Evolutionary conservation across 2,888 invertebrate species (phyloP).

Genomic region (Endotricha flammealis): DNA sequence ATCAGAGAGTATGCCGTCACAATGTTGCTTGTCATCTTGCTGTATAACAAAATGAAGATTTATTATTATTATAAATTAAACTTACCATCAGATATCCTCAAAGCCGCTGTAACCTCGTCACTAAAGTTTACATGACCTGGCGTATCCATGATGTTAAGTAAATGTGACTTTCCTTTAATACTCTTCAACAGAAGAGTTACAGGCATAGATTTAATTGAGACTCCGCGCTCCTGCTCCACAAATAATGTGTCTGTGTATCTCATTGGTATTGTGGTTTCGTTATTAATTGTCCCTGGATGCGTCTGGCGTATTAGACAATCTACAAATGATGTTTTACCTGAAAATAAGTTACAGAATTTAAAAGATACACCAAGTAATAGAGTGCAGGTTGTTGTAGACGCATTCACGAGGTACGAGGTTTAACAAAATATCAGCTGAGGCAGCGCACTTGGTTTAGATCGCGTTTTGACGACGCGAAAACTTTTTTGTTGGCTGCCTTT

Average conservation of each 20-base stretch:
- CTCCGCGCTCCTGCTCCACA: constrained; percentile 98
- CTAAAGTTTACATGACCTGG: constrained; percentile 99
- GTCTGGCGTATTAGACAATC: constrained; percentile 98
- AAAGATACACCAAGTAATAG: too few species aligned
- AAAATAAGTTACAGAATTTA: too few species aligned
- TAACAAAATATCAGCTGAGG: too few species aligned
- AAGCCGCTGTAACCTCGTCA: constrained; percentile 98
- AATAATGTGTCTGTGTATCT: constrained; percentile 97
- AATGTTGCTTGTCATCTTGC: too few species aligned
- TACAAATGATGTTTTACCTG: constrained; percentile 95
- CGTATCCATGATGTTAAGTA: constrained; percentile 98
- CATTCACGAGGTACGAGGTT: too few species aligned
- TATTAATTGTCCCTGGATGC: constrained; percentile 90
- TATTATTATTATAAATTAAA: too few species aligned
- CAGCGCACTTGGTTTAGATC: too few species aligned
- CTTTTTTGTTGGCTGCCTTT: too few species aligned
- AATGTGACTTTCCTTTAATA: constrained; percentile 95
- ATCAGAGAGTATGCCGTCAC: too few species aligned
- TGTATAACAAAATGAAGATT: too few species aligned
- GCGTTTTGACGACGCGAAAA: too few species aligned
- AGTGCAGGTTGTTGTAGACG: too few species aligned
- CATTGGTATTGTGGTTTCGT: constrained; percentile 86
- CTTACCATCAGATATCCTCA: constrained; percentile 87
- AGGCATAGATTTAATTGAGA: constrained; percentile 97
- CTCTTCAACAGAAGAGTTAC: constrained; percentile 96